These are phyloP conservation scores for Peromyscus californicus DNA, from an alignment of 2,113 vertebrate species.

Conservation along the genomic window DNA sequence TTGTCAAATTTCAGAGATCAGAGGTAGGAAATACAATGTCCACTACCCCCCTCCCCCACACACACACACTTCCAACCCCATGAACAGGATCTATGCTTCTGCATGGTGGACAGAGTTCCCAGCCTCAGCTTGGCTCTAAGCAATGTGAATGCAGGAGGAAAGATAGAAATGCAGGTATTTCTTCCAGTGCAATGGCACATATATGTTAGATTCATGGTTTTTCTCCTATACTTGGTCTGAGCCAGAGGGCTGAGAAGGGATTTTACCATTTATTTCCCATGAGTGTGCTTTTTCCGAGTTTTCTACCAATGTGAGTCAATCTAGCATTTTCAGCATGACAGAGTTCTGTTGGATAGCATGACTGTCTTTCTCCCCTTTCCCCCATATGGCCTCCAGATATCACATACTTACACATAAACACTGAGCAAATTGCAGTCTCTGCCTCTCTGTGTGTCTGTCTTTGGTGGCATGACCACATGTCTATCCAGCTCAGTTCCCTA, in stretches of 20 bases:
- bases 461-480: background rate
- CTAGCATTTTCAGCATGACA: background rate
- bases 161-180: background rate
- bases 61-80: background rate
- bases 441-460: background rate
- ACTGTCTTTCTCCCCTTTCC: background rate
- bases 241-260: background rate
- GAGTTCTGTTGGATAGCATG: conserved; percentile 20
- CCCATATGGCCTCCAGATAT: background rate
- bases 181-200: background rate
- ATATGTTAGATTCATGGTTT: background rate
- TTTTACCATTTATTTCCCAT: background rate
- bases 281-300: background rate
- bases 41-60: too few species aligned
- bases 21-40: background rate
- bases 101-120: background rate
- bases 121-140: background rate
- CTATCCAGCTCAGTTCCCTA: conserved; percentile 36
- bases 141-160: background rate
- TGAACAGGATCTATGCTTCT: background rate
- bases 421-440: background rate
- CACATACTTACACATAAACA: background rate
- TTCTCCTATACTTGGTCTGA: background rate
- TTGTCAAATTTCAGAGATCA: background rate
- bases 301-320: background rate